phyloP scores from a whole-genome alignment of 2,797 vertebrate genomes.

The Neosalanx taihuensis region DNA sequence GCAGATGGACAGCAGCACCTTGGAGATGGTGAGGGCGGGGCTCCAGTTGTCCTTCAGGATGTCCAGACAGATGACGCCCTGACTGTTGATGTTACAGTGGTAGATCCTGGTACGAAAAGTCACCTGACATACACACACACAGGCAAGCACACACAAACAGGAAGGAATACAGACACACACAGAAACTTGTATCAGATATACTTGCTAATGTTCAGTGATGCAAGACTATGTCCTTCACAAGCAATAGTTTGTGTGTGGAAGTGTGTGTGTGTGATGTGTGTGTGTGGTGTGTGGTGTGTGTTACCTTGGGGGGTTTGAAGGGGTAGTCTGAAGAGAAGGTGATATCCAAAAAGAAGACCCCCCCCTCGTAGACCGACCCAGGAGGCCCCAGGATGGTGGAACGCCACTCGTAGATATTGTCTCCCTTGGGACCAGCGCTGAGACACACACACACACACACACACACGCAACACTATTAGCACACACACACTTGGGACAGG shows the following conservation, averaged over 20 bases:
- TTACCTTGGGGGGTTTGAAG: constrained; percentile 90
- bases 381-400: constrained; percentile 87
- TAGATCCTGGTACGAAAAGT: constrained; percentile 90
- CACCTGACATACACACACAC: constrained; percentile 55
- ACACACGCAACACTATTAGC: background rate
- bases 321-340: constrained; percentile 88
- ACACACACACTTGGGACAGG: background rate
- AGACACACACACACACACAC: background rate
- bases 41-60: constrained; percentile 86
- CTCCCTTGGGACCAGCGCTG: constrained; percentile 87
- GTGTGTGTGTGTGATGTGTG: background rate
- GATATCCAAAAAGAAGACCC: constrained; percentile 88
- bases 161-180: too few relatives aligned
- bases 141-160: background rate
- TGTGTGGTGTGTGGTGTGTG: background rate
- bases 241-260: constrained; percentile 10
- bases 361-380: constrained; percentile 86
- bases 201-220: constrained; percentile 7
- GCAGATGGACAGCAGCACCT: constrained; percentile 93
- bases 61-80: constrained; percentile 89
- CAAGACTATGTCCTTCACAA: background rate
- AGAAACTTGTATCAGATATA: background rate
- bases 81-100: constrained; percentile 92
- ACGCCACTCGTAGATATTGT: constrained; percentile 88
- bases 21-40: constrained; percentile 92